Percentiles rank a stretch among this genome's conserved stretches.
Conservation (phyloP, 2,113 vertebrate genomes). For the human (Homo sapiens) region GRCh38 chr21:40289001-40289500, state of each 20-base stretch:
- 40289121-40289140: not conserved
- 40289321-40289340: rapidly evolving
- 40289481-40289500: not conserved
- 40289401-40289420: rapidly evolving
- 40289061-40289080: not conserved
- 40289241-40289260: rapidly evolving
- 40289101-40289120: not conserved
- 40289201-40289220: rapidly evolving
- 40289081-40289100: not conserved
- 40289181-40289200: no score
- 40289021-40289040: not conserved
- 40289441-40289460: not conserved
- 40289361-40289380: not conserved
- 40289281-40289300: rapidly evolving
- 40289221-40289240: rapidly evolving
- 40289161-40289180: not conserved
- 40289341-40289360: not conserved
- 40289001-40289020: not conserved
- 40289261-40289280: rapidly evolving
- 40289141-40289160: not conserved
- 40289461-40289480: not conserved
- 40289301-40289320: rapidly evolving
- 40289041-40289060: not conserved
- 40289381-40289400: not conserved
- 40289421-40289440: not conserved